These are phyloP conservation scores for Leptinotarsa rubiginosa DNA, from an alignment of 2,888 invertebrate species.

Conservation along the genomic window DNA sequence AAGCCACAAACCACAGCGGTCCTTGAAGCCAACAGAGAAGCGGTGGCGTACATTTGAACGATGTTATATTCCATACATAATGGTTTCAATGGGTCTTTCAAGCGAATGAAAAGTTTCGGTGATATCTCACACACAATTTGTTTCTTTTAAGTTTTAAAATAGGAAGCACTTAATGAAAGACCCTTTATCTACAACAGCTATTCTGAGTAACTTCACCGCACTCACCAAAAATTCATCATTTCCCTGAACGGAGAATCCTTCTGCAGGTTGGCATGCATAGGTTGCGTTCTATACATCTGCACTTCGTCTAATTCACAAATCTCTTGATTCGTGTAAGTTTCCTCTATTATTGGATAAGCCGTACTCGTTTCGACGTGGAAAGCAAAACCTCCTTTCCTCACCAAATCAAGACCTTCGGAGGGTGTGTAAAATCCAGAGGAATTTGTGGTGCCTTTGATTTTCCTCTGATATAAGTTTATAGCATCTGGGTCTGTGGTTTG, in stretches of 20 bases:
- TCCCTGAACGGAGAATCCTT: constrained; percentile 75
- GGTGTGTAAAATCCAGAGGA: constrained; percentile 68
- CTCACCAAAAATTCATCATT: constrained; percentile 72
- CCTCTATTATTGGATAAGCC: constrained; percentile 76
- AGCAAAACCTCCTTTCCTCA: constrained; percentile 76
- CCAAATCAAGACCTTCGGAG: constrained; percentile 70
- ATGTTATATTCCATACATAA: no score
- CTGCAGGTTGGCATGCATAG: constrained; percentile 70
- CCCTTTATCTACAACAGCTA: neutral
- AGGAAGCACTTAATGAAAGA: no score
- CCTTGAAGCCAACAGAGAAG: no score
- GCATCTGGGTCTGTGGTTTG: constrained; percentile 74
- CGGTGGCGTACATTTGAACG: no score
- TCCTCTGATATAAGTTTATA: constrained; percentile 71
- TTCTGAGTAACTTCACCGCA: neutral
- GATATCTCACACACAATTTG: no score
- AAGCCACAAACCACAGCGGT: no score
- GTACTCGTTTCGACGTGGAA: constrained; percentile 77
- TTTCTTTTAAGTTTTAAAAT: no score
- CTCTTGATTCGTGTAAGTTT: constrained; percentile 74
- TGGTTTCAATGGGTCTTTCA: no score
- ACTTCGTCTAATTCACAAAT: constrained; percentile 77
- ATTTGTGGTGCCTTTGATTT: constrained; percentile 64
- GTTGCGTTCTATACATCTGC: constrained; percentile 72
- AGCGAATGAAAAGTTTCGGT: no score